A percentile compares a stretch with the other conserved stretches of the same genome.
These are phyloP conservation scores for Fulmarus glacialis DNA, from an alignment of 2,113 vertebrate species.

Conservation along the genomic window DNA sequence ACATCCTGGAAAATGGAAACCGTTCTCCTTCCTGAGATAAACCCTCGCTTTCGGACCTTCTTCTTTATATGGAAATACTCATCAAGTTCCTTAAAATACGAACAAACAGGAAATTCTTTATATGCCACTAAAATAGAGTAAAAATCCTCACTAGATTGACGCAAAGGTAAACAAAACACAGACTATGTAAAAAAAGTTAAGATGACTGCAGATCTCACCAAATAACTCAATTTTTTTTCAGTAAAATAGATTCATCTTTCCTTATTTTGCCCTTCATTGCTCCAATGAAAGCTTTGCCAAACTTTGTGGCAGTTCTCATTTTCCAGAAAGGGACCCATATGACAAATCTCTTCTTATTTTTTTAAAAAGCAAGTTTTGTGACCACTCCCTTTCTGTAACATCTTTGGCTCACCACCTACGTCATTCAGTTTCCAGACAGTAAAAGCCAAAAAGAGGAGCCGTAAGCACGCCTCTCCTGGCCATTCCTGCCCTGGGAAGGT, in stretches of 20 bases:
- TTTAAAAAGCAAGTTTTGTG: background rate
- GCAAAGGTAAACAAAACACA: background rate
- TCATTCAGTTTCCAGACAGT: background rate
- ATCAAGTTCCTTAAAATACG: background rate
- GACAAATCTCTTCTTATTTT: background rate
- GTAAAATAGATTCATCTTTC: background rate
- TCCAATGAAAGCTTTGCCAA: background rate
- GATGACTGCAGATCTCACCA: background rate
- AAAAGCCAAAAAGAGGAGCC: background rate
- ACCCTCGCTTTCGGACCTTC: background rate
- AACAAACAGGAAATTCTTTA: background rate
- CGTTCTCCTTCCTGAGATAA: background rate
- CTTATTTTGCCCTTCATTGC: background rate
- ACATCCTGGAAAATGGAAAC: background rate
- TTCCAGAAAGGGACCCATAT: background rate
- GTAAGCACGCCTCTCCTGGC: background rate
- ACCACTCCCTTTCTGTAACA: rapidly evolving
- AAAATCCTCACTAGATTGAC: background rate
- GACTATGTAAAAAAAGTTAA: background rate
- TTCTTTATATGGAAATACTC: conserved; percentile 2
- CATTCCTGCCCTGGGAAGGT: background rate
- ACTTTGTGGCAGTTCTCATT: background rate
- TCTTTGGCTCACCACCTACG: background rate
- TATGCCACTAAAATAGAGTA: background rate
- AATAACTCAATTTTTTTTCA: background rate